Conservation (phyloP, 2,113 vertebrate species). For the Octodon degus region DNA sequence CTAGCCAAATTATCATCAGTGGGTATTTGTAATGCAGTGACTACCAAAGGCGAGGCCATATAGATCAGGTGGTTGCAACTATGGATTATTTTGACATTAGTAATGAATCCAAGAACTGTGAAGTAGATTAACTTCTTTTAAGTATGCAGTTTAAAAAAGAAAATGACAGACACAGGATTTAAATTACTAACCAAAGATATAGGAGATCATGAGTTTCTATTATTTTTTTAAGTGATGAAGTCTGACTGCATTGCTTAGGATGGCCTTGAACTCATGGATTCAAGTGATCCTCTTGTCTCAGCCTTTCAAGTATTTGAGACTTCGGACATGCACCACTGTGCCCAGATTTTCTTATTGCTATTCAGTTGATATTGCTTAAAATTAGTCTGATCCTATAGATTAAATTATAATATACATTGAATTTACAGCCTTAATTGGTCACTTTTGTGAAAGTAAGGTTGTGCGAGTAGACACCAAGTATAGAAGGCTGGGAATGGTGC, state of each 20-base stretch:
- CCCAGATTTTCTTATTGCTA: neutral
- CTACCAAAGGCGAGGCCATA: neutral
- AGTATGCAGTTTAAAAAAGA: neutral
- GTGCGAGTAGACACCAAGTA: neutral
- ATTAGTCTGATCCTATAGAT: neutral
- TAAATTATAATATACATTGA: neutral
- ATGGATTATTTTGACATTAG: neutral
- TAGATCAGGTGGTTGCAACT: neutral
- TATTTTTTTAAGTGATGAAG: neutral
- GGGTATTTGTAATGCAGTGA: neutral
- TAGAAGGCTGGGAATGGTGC: neutral
- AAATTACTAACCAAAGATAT: neutral
- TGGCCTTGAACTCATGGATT: neutral
- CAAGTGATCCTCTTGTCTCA: neutral
- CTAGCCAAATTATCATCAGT: neutral
- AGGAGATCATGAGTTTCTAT: neutral
- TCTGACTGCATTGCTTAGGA: neutral
- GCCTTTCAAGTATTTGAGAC: neutral
- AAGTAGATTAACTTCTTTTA: neutral
- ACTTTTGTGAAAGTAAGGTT: constrained; percentile 42
- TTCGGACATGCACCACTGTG: neutral
- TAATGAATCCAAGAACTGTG: constrained; percentile 9
- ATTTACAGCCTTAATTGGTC: neutral
- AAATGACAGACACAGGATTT: neutral
- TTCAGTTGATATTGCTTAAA: constrained; percentile 5